phyloP scores from a whole-genome alignment of 2,113 vertebrate species.

The Lucifuga dentata region DNA sequence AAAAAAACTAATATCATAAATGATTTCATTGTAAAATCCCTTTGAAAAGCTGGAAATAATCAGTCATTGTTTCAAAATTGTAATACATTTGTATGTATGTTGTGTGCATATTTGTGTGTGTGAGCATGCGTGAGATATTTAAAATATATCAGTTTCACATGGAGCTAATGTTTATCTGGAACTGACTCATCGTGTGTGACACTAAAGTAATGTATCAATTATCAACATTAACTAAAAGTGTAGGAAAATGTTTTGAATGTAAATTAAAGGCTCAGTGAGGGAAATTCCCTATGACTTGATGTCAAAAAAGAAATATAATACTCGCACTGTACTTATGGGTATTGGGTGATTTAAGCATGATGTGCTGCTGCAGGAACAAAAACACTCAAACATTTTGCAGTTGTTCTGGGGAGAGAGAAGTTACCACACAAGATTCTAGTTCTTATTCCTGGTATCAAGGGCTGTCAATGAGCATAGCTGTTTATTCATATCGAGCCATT shows the following conservation, averaged over 20 bases:
- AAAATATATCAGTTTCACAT: not conserved
- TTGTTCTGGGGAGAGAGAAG: conserved; percentile 34
- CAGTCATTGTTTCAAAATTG: too few species aligned
- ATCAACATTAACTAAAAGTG: conserved; percentile 23
- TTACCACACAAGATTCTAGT: conserved; percentile 48
- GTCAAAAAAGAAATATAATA: conserved; percentile 18
- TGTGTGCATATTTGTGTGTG: not conserved
- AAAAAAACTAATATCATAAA: not conserved
- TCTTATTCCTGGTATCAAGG: conserved; percentile 61
- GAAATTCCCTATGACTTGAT: not conserved
- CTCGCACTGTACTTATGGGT: not conserved
- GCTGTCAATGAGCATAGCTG: conserved; percentile 40
- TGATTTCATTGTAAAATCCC: not conserved
- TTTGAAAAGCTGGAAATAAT: not conserved
- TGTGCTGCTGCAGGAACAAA: conserved; percentile 1
- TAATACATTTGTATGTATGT: not conserved
- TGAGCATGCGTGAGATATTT: not conserved
- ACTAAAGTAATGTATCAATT: conserved; percentile 4
- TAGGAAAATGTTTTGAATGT: not conserved
- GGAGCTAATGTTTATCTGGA: not conserved
- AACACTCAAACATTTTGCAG: too few species aligned
- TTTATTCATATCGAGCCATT: conserved; percentile 62
- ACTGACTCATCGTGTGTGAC: not conserved
- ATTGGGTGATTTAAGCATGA: not conserved
- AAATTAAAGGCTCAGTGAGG: conserved; percentile 8